These are phyloP conservation scores for Physella acuta DNA, from an alignment of 1,140 invertebrate species.

Conservation along the genomic window DNA sequence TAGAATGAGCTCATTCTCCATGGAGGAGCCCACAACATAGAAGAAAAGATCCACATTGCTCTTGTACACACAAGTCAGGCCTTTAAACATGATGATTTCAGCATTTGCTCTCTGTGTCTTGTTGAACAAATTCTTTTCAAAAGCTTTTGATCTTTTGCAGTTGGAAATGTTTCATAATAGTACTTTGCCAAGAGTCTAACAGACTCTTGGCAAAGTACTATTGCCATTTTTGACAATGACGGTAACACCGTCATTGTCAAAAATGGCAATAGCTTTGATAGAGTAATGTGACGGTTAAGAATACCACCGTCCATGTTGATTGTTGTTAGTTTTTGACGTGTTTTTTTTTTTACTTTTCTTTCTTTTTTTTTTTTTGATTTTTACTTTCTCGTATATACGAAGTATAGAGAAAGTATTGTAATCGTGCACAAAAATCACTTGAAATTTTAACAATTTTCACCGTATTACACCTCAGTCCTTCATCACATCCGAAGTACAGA, in stretches of 20 bases:
- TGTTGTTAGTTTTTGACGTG: too few species aligned
- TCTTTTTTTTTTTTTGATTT: too few species aligned
- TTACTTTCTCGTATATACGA: too few species aligned
- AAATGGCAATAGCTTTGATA: slow-evolving; percentile 93
- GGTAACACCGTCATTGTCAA: slow-evolving; percentile 97
- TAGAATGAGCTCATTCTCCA: slow-evolving; percentile 96
- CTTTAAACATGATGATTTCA: slow-evolving; percentile 98
- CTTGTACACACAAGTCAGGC: slow-evolving; percentile 93
- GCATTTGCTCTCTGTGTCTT: slow-evolving; percentile 87
- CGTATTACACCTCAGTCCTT: too few species aligned
- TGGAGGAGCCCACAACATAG: slow-evolving; percentile 92
- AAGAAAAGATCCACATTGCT: slow-evolving; percentile 98
- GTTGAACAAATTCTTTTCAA: slow-evolving; percentile 96
- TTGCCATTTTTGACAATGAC: slow-evolving; percentile 84
- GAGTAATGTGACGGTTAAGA: slow-evolving; percentile 79
- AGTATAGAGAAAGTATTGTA: too few species aligned
- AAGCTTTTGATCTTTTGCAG: slow-evolving; percentile 93
- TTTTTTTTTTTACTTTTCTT: too few species aligned
- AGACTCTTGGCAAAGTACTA: background rate
- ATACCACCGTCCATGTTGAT: slow-evolving; percentile 42
- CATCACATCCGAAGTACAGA: too few species aligned
- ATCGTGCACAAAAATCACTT: too few species aligned
- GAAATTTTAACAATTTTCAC: too few species aligned
- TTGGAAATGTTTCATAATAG: slow-evolving; percentile 88
- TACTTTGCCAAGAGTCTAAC: slow-evolving; percentile 73